These are phyloP conservation scores for Ctenomys sociabilis DNA, from an alignment of 2,113 vertebrate genomes.

Conservation along the genomic window DNA sequence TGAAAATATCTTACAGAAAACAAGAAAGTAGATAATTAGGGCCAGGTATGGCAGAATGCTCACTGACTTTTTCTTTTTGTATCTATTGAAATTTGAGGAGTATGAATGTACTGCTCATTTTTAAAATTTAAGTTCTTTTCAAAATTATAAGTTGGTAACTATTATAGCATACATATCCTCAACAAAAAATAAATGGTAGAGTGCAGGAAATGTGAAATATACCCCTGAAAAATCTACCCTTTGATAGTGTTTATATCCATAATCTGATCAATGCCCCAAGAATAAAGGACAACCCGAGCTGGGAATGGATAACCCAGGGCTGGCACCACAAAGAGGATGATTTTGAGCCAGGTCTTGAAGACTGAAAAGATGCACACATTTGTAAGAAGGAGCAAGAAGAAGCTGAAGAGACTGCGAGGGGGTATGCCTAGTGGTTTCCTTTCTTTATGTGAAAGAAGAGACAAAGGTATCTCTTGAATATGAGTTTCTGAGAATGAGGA, in stretches of 20 bases:
- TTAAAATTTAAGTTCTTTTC: slow-evolving; percentile 18
- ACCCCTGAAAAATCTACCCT: background rate
- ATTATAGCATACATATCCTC: background rate
- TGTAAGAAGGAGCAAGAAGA: slow-evolving; percentile 4
- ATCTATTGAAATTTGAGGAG: background rate
- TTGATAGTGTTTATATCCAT: background rate
- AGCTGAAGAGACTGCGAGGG: background rate
- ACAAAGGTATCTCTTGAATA: background rate
- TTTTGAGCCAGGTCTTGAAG: background rate
- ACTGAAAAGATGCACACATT: background rate
- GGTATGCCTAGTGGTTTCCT: background rate
- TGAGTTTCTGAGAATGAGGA: slow-evolving; percentile 15
- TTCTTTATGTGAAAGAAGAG: slow-evolving; percentile 10
- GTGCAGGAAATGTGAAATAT: slow-evolving; percentile 7
- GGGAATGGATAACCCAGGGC: background rate
- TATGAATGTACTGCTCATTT: slow-evolving; percentile 24
- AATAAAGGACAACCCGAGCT: background rate
- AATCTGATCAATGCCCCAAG: background rate
- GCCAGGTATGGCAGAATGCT: background rate
- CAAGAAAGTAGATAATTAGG: background rate
- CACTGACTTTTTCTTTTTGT: background rate
- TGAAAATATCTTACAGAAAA: slow-evolving; percentile 3
- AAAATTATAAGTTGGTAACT: slow-evolving; percentile 22
- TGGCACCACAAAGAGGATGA: background rate
- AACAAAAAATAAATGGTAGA: slow-evolving; percentile 20